phyloP scores from a whole-genome alignment of 2,113 vertebrate genomes.

The Copsychus sechellarum region DNA sequence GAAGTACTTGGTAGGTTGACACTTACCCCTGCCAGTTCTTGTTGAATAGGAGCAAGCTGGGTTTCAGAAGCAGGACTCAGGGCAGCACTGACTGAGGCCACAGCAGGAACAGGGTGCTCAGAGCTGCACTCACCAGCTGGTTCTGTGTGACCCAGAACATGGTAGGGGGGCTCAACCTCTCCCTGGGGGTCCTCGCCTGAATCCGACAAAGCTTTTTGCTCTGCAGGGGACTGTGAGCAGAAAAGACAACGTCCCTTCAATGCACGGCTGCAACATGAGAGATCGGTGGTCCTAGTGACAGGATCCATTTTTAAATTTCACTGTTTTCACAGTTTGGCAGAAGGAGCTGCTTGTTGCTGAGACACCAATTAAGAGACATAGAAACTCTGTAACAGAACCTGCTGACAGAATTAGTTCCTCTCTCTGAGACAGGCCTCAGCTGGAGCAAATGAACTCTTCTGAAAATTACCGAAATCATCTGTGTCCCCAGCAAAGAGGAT shows the following conservation, averaged over 20 bases:
- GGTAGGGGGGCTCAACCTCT: constrained; percentile 68
- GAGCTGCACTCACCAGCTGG: constrained; percentile 66
- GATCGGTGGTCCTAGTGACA: not conserved
- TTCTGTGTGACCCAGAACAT: constrained; percentile 59
- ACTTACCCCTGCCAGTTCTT: constrained; percentile 76
- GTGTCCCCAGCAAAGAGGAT: not conserved
- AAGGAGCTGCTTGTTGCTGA: not conserved
- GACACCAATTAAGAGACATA: not conserved
- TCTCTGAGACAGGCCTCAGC: not conserved
- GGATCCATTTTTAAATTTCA: not conserved
- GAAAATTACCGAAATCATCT: not conserved
- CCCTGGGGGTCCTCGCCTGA: constrained; percentile 75
- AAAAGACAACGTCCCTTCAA: constrained; percentile 78
- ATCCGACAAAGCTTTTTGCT: constrained; percentile 75
- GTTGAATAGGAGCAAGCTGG: constrained; percentile 68
- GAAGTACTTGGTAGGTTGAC: constrained; percentile 36
- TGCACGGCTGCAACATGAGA: constrained; percentile 30
- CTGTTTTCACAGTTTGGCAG: not conserved
- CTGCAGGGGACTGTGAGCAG: constrained; percentile 80
- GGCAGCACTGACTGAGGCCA: constrained; percentile 62
- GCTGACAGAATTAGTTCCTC: not conserved
- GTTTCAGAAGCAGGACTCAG: constrained; percentile 62
- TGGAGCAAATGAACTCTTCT: not conserved
- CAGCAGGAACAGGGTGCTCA: constrained; percentile 67
- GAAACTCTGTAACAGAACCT: not conserved